Percentiles rank a stretch among this genome's conserved stretches.
These are phyloP conservation scores for Haliclona indistincta DNA, from an alignment of 37 sponge, comb jelly and placozoan species.

Conservation along the genomic window DNA sequence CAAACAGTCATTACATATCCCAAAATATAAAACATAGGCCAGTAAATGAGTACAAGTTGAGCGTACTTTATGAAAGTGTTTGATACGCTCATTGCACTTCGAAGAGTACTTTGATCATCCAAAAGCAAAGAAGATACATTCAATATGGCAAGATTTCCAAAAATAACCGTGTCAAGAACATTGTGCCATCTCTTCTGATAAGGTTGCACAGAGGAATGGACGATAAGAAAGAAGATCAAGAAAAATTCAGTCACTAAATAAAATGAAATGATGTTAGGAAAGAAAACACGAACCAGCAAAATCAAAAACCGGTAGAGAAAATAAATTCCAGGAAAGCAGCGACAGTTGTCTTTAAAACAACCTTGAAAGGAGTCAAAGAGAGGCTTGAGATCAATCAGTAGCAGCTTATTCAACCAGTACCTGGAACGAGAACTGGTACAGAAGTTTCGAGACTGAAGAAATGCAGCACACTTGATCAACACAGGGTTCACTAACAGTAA, in stretches of 20 bases:
- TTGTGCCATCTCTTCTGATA: neutral
- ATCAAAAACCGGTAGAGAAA: neutral
- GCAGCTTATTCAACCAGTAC: neutral
- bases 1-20: neutral
- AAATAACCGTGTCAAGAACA: neutral
- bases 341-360: conserved; percentile 1
- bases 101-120: neutral
- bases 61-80: neutral
- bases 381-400: neutral
- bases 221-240: neutral
- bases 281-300: neutral
- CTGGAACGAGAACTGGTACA: neutral
- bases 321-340: conserved; percentile 5
- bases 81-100: neutral
- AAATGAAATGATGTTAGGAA: neutral
- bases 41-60: neutral
- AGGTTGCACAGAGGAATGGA: neutral
- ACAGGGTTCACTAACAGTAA: no score
- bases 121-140: neutral
- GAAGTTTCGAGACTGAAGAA: neutral
- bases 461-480: neutral
- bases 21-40: neutral
- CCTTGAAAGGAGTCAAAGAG: conserved; percentile 12
- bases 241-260: neutral
- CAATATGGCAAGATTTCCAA: neutral